These are phyloP conservation scores for Astur gentilis DNA, from an alignment of 2,113 vertebrate species.

Conservation along the genomic window DNA sequence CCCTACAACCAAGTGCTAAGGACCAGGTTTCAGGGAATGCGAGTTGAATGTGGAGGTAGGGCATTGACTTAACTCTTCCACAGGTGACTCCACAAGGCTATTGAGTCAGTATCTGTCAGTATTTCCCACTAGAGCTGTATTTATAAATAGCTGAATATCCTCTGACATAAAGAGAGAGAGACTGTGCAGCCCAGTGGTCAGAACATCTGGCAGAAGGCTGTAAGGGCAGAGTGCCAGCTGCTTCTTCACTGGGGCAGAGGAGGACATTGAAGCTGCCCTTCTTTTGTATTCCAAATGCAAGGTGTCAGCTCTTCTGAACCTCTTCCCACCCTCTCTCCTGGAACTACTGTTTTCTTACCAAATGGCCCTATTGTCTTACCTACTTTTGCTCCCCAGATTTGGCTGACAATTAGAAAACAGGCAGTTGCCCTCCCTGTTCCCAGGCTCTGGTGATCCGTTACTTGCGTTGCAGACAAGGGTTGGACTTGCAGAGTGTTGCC, in stretches of 20 bases:
- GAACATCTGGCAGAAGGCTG: not conserved
- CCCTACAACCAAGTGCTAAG: not conserved
- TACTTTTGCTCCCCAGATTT: not conserved
- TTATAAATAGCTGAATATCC: not conserved
- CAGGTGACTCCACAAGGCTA: not conserved
- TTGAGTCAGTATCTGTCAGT: not conserved
- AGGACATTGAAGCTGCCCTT: not conserved
- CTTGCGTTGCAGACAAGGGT: not conserved
- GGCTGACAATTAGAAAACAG: not conserved
- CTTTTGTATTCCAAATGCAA: fast-evolving
- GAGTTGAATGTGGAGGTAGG: not conserved
- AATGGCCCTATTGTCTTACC: not conserved
- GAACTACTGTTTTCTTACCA: not conserved
- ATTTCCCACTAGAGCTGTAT: not conserved
- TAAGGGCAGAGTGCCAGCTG: not conserved
- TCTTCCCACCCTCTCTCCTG: not conserved
- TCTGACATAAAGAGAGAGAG: not conserved
- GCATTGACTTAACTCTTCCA: not conserved
- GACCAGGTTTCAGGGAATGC: not conserved
- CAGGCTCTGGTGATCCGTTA: not conserved
- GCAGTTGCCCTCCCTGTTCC: not conserved
- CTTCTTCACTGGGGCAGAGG: too few relatives aligned
- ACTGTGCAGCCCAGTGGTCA: not conserved
- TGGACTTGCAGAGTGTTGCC: not conserved
- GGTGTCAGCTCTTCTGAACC: too few relatives aligned